A percentile compares a stretch with the other conserved stretches of the same genome.
Conservation (phyloP, 2,797 vertebrate genomes). For the Darevskia nairensis region DNA sequence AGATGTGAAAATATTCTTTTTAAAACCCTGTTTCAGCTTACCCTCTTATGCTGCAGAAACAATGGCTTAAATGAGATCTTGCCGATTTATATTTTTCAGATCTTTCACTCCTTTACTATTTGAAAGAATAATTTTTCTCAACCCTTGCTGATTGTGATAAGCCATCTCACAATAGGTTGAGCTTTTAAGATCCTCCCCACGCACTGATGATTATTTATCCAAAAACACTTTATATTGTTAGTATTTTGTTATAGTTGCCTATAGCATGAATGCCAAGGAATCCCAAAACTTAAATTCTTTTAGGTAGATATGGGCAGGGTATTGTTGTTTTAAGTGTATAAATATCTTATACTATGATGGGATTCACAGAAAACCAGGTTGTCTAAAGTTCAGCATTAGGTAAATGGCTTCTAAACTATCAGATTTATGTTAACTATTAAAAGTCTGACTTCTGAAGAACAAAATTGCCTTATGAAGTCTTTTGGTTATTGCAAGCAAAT, state of each 20-base stretch:
- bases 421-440: background rate
- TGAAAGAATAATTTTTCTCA: constrained; percentile 60
- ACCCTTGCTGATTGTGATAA: constrained; percentile 10
- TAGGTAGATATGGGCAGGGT: background rate
- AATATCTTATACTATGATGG: background rate
- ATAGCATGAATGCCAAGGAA: background rate
- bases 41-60: constrained; percentile 47
- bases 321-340: too few relatives aligned
- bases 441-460: background rate
- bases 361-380: background rate
- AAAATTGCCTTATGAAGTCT: background rate
- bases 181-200: background rate
- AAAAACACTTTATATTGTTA: constrained; percentile 29
- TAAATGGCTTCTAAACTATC: background rate
- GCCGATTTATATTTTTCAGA: constrained; percentile 54
- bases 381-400: background rate
- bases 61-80: constrained; percentile 51
- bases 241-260: constrained; percentile 7
- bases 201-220: constrained; percentile 39
- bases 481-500: background rate
- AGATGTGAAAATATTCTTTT: background rate
- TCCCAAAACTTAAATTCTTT: background rate
- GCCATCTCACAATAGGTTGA: constrained; percentile 29
- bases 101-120: constrained; percentile 58
- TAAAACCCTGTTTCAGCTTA: constrained; percentile 37